Evolutionary conservation across 2,797 vertebrate species (phyloP).

Genomic region (Zalophus californianus): DNA sequence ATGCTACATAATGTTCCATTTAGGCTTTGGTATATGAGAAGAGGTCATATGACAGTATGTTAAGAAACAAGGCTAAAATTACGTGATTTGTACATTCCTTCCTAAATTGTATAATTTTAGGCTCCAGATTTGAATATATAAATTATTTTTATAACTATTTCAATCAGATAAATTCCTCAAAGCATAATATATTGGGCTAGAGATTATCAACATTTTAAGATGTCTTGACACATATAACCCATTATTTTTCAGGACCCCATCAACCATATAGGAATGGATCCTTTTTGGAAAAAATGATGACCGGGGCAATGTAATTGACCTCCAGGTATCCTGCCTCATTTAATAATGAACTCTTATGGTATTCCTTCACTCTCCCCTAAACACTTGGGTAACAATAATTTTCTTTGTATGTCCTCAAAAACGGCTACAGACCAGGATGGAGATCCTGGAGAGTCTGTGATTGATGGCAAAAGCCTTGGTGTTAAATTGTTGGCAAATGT

Average conservation of each 20-base stretch:
- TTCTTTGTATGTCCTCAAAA: neutral
- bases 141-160: conserved; percentile 39
- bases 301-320: neutral
- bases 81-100: neutral
- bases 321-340: neutral
- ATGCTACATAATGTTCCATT: neutral
- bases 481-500: neutral
- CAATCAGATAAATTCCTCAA: conserved; percentile 29
- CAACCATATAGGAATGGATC: neutral
- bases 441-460: neutral
- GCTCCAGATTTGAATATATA: neutral
- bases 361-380: neutral
- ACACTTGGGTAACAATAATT: neutral
- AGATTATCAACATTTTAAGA: conserved; percentile 6
- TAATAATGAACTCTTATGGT: neutral
- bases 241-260: neutral
- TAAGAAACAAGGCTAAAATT: conserved; percentile 34
- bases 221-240: neutral
- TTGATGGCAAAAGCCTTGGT: neutral
- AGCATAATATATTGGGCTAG: neutral
- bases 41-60: neutral
- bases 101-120: conserved; percentile 16
- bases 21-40: neutral
- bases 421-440: neutral
- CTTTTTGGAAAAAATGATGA: neutral